Conservation (phyloP, 1,140 invertebrate species). For the Dendroctonus valens region DNA sequence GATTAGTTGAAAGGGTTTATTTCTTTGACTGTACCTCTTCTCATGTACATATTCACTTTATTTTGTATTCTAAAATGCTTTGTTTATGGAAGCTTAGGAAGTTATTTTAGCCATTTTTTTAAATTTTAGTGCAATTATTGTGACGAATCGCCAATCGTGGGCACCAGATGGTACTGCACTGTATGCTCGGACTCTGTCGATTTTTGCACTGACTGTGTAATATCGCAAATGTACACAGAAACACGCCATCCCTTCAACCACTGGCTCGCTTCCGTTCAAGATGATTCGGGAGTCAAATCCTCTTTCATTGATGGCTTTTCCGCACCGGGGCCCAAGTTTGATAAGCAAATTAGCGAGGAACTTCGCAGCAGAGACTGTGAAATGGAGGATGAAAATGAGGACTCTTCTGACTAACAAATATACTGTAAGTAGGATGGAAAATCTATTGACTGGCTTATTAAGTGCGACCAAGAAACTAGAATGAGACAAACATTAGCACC, state of each 20-base stretch:
- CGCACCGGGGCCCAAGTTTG: slow-evolving; percentile 6
- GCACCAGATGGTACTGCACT: slow-evolving; percentile 70
- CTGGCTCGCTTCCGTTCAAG: slow-evolving; percentile 33
- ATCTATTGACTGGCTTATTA: too few species aligned
- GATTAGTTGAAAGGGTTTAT: neutral
- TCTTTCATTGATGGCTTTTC: neutral
- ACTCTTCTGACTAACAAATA: slow-evolving; percentile 1
- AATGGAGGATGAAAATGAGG: neutral
- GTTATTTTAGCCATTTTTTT: neutral
- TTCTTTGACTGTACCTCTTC: too few species aligned
- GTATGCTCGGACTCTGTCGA: slow-evolving; percentile 50
- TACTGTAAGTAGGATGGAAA: too few species aligned
- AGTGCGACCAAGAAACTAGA: too few species aligned
- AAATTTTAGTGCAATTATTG: slow-evolving; percentile 65
- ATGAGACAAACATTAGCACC: too few species aligned
- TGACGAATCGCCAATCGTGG: slow-evolving; percentile 63
- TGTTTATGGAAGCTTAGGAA: too few species aligned
- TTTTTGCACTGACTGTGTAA: slow-evolving; percentile 50
- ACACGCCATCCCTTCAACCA: slow-evolving; percentile 46
- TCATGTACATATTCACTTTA: too few species aligned
- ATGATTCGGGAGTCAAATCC: slow-evolving; percentile 10
- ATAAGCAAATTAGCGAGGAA: slow-evolving; percentile 22
- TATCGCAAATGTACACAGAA: slow-evolving; percentile 48
- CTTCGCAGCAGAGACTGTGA: neutral
- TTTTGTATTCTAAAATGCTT: too few species aligned